phyloP scores from a whole-genome alignment of 1,140 invertebrate species.

The Whitmania pigra region DNA sequence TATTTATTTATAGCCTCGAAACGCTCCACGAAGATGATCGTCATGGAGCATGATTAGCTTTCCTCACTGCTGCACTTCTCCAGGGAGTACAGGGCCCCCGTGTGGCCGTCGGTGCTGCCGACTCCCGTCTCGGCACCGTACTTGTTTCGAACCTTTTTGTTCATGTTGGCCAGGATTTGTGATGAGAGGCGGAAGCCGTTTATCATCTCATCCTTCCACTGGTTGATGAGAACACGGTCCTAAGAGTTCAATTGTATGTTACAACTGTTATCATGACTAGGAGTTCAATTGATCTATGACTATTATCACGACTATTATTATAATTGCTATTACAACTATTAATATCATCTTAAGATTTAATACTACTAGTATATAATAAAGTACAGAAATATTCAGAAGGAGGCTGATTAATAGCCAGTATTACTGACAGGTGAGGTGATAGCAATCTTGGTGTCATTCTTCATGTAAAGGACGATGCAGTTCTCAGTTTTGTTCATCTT shows the following conservation, averaged over 20 bases:
- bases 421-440: constrained; percentile 41
- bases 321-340: neutral
- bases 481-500: constrained; percentile 43
- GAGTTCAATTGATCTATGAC: too few species aligned
- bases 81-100: constrained; percentile 7
- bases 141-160: constrained; percentile 42
- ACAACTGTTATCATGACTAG: neutral
- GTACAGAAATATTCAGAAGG: too few species aligned
- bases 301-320: neutral
- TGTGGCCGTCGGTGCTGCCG: constrained; percentile 25
- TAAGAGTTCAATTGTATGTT: constrained; percentile 26
- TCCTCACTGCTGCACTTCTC: constrained; percentile 23
- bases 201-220: constrained; percentile 44
- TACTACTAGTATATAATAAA: too few species aligned
- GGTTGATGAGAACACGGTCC: constrained; percentile 42
- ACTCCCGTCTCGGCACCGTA: constrained; percentile 39
- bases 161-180: constrained; percentile 42
- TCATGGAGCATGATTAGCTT: constrained; percentile 17
- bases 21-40: too few species aligned
- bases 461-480: constrained; percentile 40
- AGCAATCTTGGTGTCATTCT: constrained; percentile 39
- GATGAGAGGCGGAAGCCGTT: constrained; percentile 38
- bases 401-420: too few species aligned
- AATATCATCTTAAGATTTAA: neutral
- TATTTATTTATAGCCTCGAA: neutral